Percentiles rank a stretch among this genome's conserved stretches.
Evolutionary conservation across 2,888 invertebrate genomes (phyloP).

Genomic region (Chloroclysta siterata): DNA sequence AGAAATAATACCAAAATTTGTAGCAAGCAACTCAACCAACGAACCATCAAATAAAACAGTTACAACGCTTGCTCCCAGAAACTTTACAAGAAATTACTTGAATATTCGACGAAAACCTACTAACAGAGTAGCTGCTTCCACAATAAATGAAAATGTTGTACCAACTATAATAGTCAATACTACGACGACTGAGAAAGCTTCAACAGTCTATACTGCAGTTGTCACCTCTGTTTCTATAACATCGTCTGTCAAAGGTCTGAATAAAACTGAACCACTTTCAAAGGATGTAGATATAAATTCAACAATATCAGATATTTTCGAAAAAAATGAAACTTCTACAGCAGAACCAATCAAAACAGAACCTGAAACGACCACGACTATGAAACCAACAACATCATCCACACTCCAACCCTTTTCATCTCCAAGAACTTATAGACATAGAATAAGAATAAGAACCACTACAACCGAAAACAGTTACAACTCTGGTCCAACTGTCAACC

Average conservation of each 20-base stretch:
- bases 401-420: conserved; percentile 44
- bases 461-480: conserved; percentile 67
- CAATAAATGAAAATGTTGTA: conserved; percentile 61
- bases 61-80: conserved; percentile 58
- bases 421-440: conserved; percentile 61
- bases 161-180: conserved; percentile 55
- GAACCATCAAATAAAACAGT: conserved; percentile 56
- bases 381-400: conserved; percentile 42
- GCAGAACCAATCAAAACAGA: conserved; percentile 55
- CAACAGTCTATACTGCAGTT: conserved; percentile 81
- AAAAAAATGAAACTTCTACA: conserved; percentile 53
- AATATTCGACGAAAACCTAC: conserved; percentile 70
- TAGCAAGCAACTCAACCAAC: conserved; percentile 47
- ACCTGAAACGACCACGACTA: conserved; percentile 55
- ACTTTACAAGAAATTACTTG: conserved; percentile 70
- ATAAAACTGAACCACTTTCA: conserved; percentile 66
- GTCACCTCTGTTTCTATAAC: conserved; percentile 83
- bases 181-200: conserved; percentile 76
- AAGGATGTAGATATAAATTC: conserved; percentile 64
- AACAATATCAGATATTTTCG: conserved; percentile 42
- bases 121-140: conserved; percentile 57
- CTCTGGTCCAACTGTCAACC: conserved; percentile 61
- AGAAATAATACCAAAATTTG: conserved; percentile 47
- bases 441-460: conserved; percentile 74
- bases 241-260: conserved; percentile 78